phyloP scores from a whole-genome alignment of 2,113 vertebrate species.

The Beaufortia kweichowensis region DNA sequence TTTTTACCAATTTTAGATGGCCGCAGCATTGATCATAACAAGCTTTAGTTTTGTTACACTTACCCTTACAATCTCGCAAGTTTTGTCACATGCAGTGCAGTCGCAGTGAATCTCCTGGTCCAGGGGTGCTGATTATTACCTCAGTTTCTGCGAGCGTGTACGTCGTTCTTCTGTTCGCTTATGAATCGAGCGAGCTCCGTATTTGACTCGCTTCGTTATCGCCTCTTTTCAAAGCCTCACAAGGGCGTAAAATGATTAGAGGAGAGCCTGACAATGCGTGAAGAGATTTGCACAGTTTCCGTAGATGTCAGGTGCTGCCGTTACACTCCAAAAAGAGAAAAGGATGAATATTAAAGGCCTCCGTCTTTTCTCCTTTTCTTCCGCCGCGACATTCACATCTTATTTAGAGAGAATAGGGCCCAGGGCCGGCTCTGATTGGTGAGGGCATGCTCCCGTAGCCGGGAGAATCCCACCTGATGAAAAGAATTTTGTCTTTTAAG shows the following conservation, averaged over 20 bases:
- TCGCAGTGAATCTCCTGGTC: too few species aligned
- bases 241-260: constrained; percentile 76
- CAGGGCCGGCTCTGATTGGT: constrained; percentile 36
- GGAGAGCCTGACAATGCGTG: constrained; percentile 74
- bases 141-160: too few species aligned
- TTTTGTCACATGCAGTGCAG: not conserved
- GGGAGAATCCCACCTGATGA: constrained; percentile 46
- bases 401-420: constrained; percentile 52
- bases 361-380: constrained; percentile 50
- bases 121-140: too few species aligned
- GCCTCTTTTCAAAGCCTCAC: constrained; percentile 68
- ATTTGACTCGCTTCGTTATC: constrained; percentile 74
- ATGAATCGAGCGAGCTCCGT: constrained; percentile 55
- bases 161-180: constrained; percentile 39
- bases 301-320: constrained; percentile 69
- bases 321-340: constrained; percentile 66
- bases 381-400: constrained; percentile 38
- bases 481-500: constrained; percentile 52
- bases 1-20: too few species aligned
- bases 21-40: not conserved
- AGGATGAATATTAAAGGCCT: constrained; percentile 64
- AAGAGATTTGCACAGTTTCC: constrained; percentile 69
- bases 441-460: constrained; percentile 38
- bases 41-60: not conserved
- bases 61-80: not conserved